Evolutionary conservation across 2,797 vertebrate genomes (phyloP).

Genomic region (Tachyglossus aculeatus): DNA sequence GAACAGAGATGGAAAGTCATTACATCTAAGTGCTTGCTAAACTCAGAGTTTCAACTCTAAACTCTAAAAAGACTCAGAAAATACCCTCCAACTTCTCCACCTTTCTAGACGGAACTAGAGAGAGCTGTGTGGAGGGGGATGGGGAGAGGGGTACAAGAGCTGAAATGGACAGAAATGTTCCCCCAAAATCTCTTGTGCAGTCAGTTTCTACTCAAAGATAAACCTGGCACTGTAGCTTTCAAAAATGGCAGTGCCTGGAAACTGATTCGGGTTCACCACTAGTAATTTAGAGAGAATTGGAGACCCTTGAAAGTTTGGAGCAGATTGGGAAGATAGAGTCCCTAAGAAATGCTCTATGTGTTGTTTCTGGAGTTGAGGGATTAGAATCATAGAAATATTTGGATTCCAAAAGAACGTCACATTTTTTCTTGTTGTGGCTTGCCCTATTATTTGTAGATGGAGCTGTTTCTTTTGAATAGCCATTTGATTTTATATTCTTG

Average conservation of each 20-base stretch:
- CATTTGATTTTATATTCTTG: conserved; percentile 34
- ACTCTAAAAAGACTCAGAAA: too few relatives aligned
- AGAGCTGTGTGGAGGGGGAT: too few relatives aligned
- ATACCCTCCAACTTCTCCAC: too few relatives aligned
- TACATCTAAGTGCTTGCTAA: too few relatives aligned
- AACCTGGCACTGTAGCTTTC: conserved; percentile 8
- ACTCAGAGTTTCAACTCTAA: too few relatives aligned
- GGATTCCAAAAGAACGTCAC: neutral
- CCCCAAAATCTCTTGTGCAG: too few relatives aligned
- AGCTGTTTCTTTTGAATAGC: conserved; percentile 6
- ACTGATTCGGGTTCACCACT: neutral
- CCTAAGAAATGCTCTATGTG: too few relatives aligned
- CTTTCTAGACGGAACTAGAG: too few relatives aligned
- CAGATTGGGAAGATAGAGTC: conserved; percentile 51
- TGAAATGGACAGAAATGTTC: too few relatives aligned
- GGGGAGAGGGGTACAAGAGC: too few relatives aligned
- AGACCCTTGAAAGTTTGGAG: conserved; percentile 26
- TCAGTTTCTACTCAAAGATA: too few relatives aligned
- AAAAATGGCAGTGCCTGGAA: conserved; percentile 22
- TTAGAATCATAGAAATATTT: conserved; percentile 36
- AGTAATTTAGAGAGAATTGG: conserved; percentile 23
- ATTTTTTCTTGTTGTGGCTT: conserved; percentile 24
- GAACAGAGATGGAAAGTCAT: too few relatives aligned
- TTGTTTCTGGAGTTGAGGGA: conserved; percentile 23
- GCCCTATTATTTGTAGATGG: conserved; percentile 8